Percentiles rank a stretch among this genome's conserved stretches.
These are phyloP conservation scores for Solea senegalensis DNA, from an alignment of 2,113 vertebrate species.

Conservation along the genomic window DNA sequence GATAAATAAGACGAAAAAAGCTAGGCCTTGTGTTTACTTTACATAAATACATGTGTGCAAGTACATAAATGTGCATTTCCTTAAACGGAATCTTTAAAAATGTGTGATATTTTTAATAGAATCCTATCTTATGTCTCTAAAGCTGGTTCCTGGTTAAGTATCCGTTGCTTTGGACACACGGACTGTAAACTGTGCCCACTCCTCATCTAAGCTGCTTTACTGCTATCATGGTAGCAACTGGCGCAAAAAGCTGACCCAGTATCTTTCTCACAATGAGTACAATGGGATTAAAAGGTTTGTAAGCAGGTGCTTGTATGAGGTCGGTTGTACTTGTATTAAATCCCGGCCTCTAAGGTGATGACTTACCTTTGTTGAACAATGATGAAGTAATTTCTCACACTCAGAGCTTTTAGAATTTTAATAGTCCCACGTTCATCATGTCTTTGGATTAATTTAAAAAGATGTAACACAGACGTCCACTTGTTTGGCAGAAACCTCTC, in stretches of 20 bases:
- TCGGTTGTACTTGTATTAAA: not conserved
- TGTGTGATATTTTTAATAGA: no score
- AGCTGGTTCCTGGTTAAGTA: no score
- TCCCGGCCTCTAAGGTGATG: not conserved
- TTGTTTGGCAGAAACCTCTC: slow-evolving; percentile 11
- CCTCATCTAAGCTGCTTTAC: not conserved
- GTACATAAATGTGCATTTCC: no score
- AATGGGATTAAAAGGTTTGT: not conserved
- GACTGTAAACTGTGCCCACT: not conserved
- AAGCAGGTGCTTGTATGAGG: not conserved
- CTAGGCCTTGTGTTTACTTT: no score
- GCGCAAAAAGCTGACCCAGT: slow-evolving; percentile 7
- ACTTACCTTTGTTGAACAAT: slow-evolving; percentile 19
- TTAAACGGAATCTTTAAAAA: no score
- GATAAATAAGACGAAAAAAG: no score
- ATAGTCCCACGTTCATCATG: not conserved
- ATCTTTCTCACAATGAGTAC: slow-evolving; percentile 17
- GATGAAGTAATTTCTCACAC: not conserved
- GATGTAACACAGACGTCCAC: not conserved
- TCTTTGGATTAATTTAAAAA: slow-evolving; percentile 21
- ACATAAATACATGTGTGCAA: no score
- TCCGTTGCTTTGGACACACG: not conserved
- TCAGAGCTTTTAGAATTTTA: not conserved
- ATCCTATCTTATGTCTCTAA: no score
- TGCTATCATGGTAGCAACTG: not conserved